These are phyloP conservation scores for Syrphus vitripennis DNA, from an alignment of 2,888 invertebrate species.

Conservation along the genomic window DNA sequence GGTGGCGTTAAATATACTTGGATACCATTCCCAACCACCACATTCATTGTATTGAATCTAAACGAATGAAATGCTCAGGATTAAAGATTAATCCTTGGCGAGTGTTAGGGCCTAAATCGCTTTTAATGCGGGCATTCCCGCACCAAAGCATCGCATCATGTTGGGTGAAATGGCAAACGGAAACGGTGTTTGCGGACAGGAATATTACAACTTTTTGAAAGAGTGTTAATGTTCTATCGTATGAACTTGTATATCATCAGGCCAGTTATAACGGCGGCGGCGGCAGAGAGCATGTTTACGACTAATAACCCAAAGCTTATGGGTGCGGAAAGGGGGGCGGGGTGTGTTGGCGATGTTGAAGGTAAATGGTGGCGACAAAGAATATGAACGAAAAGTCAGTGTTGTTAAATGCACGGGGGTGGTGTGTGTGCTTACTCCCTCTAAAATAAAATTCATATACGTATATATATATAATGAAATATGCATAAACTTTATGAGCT, in stretches of 20 bases:
- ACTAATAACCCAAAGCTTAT: slow-evolving; percentile 14
- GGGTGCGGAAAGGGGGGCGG: no score
- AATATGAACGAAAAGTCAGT: neutral
- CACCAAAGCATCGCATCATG: no score
- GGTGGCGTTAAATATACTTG: neutral
- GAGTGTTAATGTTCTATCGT: slow-evolving; percentile 58
- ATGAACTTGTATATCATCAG: neutral
- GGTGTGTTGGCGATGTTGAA: neutral
- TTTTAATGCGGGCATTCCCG: slow-evolving; percentile 1
- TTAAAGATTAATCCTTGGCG: slow-evolving; percentile 22
- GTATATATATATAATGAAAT: slow-evolving; percentile 44
- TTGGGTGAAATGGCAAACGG: neutral
- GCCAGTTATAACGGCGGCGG: neutral
- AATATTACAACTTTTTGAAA: slow-evolving; percentile 53
- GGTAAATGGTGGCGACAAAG: neutral
- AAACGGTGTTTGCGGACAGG: neutral
- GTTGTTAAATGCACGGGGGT: slow-evolving; percentile 32
- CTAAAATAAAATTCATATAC: slow-evolving; percentile 44
- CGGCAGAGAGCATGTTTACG: slow-evolving; percentile 18
- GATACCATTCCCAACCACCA: neutral
- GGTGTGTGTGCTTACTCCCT: slow-evolving; percentile 9
- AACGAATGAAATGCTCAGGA: slow-evolving; percentile 41
- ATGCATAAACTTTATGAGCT: slow-evolving; percentile 37
- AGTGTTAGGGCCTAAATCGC: slow-evolving; percentile 12
- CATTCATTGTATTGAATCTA: slow-evolving; percentile 44